Percentiles rank a stretch among this genome's conserved stretches.
Conservation (phyloP, 2,113 vertebrate genomes). For the Sebastes schlegelii region DNA sequence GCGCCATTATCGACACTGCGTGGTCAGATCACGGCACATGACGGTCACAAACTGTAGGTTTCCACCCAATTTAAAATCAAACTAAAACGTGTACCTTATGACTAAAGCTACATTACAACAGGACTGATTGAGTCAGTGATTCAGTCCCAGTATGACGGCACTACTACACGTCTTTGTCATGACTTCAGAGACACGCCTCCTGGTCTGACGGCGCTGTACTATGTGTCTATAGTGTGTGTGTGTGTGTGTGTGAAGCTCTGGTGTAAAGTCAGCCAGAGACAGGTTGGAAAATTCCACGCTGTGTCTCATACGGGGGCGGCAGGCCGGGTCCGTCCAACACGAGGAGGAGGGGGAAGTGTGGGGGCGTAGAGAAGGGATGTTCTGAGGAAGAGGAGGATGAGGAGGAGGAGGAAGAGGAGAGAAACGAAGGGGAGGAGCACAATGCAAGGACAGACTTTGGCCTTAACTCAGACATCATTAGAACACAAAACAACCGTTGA, state of each 20-base stretch:
- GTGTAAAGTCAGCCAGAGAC: constrained; percentile 41
- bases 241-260: constrained; percentile 7
- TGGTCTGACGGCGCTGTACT: not conserved
- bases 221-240: constrained; percentile 23
- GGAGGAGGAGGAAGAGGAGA: constrained; percentile 2
- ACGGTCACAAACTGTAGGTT: too few relatives aligned
- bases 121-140: not conserved
- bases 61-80: too few relatives aligned
- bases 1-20: not conserved
- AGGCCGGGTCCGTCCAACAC: constrained; percentile 51
- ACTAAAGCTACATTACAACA: not conserved
- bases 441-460: not conserved
- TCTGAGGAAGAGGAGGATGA: constrained; percentile 21
- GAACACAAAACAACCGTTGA: not conserved
- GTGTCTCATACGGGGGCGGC: constrained; percentile 44
- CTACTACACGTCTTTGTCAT: too few relatives aligned
- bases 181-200: not conserved
- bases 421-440: not conserved
- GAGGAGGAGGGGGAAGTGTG: constrained; percentile 17
- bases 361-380: constrained; percentile 47
- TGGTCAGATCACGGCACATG: too few relatives aligned
- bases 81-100: not conserved
- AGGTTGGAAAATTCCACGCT: constrained; percentile 63
- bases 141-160: not conserved
- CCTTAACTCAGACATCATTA: not conserved